Evolutionary conservation across 35 echinoderm and acorn worm genomes (phyloP), one percentile per base, ranked within the genome.

Genomic region (Lytechinus pictus): DNA sequence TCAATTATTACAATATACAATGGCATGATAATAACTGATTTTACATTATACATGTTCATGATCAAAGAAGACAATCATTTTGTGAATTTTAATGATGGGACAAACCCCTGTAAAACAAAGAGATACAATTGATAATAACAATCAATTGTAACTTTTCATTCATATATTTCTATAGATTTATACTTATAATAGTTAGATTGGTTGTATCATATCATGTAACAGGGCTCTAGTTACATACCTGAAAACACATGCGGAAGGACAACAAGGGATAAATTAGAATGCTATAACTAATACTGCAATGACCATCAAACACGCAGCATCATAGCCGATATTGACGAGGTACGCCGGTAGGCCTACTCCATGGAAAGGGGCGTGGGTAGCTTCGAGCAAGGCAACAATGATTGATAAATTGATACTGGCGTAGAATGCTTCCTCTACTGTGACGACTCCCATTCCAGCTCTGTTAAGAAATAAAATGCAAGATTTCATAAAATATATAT

Each of bases 301-400:
- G 92, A 93, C 6, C 19, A 93, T 93, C 29, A 93, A 54, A 57
- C 92, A 93, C 5, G 54, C 27, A 33, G 92, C 52, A 44, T 93
- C 92, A 24, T 93, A 93, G 55, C 92, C 52, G 54, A 57, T 24
- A 57, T 57, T 93, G 10, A 93, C 92, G 4, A 93, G 92, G n/a
- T 93, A 93, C 11, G 92, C 92, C 5, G 92, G 92, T 12, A 93
- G 92, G 7, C 92, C 92, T 24, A 93, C 53, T 10, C 92, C 92
- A 5, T 55, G 92, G 28, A 93, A 93, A 24, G 92, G 92, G 92
- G 92, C 92, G n/a, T 93, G 92, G n/a, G 92, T 93, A 19, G 92
- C 92, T 54, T 93, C 92, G 0, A 93, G 54, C 53, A 93, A 54
- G 54, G 92, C 92, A 27, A 93, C 9, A 53, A 93, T 93, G 92